These are phyloP conservation scores for Jaculus jaculus DNA, from an alignment of 2,113 vertebrate species.

Conservation along the genomic window DNA sequence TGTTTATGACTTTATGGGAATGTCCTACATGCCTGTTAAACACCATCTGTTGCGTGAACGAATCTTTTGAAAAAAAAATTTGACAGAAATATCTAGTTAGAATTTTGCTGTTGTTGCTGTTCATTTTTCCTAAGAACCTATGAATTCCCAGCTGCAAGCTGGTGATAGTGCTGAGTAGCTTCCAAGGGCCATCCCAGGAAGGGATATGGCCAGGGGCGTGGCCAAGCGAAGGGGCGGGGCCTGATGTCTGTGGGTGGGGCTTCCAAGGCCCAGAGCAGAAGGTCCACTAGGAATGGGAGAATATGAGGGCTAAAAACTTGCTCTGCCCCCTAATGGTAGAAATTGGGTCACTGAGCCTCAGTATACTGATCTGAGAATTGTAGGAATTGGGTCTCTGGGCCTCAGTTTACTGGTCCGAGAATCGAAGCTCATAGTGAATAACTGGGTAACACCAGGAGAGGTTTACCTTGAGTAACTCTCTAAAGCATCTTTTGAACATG, in stretches of 20 bases:
- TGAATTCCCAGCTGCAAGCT: not conserved
- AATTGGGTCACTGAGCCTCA: not conserved
- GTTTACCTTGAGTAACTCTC: not conserved
- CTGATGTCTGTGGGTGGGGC: fast-evolving
- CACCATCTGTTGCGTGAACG: constrained; percentile 64
- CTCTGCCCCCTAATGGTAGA: not conserved
- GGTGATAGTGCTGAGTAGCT: too few species aligned
- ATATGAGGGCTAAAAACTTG: not conserved
- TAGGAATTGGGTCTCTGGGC: not conserved
- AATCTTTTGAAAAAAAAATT: not conserved
- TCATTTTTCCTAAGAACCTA: not conserved
- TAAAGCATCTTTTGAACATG: not conserved
- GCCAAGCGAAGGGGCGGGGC: too few species aligned
- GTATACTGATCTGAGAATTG: not conserved
- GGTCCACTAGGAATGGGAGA: not conserved
- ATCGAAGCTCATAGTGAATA: not conserved
- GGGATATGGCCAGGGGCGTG: fast-evolving
- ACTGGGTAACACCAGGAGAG: not conserved
- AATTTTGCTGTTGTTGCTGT: not conserved
- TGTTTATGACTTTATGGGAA: constrained; percentile 69
- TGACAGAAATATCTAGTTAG: not conserved
- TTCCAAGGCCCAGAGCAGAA: fast-evolving
- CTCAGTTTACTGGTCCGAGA: not conserved
- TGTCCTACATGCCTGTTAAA: constrained; percentile 65
- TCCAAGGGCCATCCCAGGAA: not conserved